Evolutionary conservation across 64 coral and sea anemone genomes (phyloP), one percentile per base, ranked within the genome.

Genomic region (Montipora cactus): DNA sequence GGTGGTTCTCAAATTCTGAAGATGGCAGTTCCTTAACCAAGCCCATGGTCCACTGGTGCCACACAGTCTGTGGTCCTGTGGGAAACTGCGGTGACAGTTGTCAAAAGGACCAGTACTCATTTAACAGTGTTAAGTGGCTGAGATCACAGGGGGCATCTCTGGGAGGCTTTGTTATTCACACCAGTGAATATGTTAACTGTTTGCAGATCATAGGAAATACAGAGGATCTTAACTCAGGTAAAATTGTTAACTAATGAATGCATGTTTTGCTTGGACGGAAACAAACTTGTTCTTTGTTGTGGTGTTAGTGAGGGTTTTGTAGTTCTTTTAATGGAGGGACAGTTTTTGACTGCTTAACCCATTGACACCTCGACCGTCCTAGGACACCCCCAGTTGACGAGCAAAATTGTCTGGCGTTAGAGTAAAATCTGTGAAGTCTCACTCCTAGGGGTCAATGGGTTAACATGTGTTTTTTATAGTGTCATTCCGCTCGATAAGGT

Each of bases 71-170:
- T 76, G 97, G 97, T 28, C 97, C 97, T 51, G 89, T 99, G 3
- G 97, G 97, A 9, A 99, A 96, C 44, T 74, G 85, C 69, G 84
- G 91, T 12, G 94, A 80, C 22, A 61, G 83, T 61, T 77, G 74
- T 28, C 96, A 95, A 49, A 57, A 48, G 8, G 87, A 92, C 62
- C 94, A 96, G 79, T 25, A 48, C 20, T 89, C 67, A 5, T 99
- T 99, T 51, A 95, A 89, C 86, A 95, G 96, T 69, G 71, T 45
- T 67, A 90, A 83, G 53, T 99, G 94, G 92, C 78, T 97, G 0
- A 44, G 67, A 5, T 81, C 87, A 46, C 81, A 94, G 59, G 61
- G 88, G 45, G 93, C 89, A 51, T 75, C 5, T 5, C 77, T 94
- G 14, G 82, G 82, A 19, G 95, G 95, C 18, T 94, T 93, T 6